Evolutionary conservation across 2,797 vertebrate species (phyloP), one percentile per base, ranked within the genome.

Genomic region (Coluber constrictor): DNA sequence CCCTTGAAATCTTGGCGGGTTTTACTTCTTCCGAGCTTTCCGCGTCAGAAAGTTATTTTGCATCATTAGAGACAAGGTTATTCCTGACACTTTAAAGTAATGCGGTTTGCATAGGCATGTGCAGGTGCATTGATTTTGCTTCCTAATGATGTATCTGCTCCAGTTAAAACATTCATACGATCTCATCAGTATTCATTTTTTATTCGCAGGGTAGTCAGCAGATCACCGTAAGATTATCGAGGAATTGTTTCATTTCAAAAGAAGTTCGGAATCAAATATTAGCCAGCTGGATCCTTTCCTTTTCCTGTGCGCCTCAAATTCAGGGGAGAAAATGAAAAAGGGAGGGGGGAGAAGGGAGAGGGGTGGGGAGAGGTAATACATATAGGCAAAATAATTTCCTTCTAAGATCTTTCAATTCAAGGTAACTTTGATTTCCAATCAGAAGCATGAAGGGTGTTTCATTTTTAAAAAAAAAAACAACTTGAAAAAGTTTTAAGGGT

Each of bases 51-150:
- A 87, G 37, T 91, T 37, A 57, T 94, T 89, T 74, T 90, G 93
- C 56, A n/a, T 7, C 90, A 2, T 94, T 59, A 87, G 96, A 89
- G 7, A 29, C 43, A 92, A 94, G 7, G 13, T 90, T 47, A 89
- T 95, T 94, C 91, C 47, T 93, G 60, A 91, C 89, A 91, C 57
- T 27, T 47, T 93, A 93, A 93, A 93, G 74, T 86, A 91, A 93
- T 66, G 18, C 37, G 93, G 57, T 90, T 91, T 92, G 15, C 66
- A 86, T 90, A 92, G 47, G 27, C 54, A 88, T 74, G 18, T 90
- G 27, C 60, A 88, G 93, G 91, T 90, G 47, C 20, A 90, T 88
- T 94, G 90, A 92, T 97, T 96, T 96, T 95, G 87, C 13, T 90
- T 94, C 92, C 94, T 83, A 92, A 83, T 93, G 66, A 93, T 93